Conservation (phyloP, 2,797 vertebrate species). For the Scolopax rusticola region DNA sequence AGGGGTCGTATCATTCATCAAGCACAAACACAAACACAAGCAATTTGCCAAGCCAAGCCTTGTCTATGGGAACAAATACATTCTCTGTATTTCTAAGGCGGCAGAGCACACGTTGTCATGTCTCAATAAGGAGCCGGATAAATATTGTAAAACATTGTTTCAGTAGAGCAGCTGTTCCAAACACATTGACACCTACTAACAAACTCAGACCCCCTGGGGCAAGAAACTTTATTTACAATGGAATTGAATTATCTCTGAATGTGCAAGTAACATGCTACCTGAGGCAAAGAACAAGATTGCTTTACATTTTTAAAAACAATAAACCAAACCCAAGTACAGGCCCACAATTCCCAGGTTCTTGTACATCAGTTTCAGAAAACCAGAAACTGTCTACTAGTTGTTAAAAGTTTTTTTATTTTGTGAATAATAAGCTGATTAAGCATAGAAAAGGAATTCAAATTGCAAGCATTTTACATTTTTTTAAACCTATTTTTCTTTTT, state of each 20-base stretch:
- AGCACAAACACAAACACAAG: not conserved
- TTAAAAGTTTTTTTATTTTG: not conserved
- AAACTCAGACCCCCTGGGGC: not conserved
- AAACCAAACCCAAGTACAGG: not conserved
- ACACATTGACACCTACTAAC: constrained; percentile 38
- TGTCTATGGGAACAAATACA: not conserved
- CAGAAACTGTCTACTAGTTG: not conserved
- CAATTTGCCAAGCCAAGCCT: not conserved
- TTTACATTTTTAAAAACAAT: not conserved
- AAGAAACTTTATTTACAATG: constrained; percentile 14
- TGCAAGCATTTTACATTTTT: not conserved
- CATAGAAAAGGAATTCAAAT: not conserved
- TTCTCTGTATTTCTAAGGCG: not conserved
- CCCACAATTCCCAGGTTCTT: not conserved
- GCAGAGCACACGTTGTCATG: not conserved
- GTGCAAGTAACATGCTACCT: not conserved
- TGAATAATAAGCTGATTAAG: not conserved
- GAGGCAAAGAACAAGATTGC: not conserved
- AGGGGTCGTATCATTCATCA: not conserved
- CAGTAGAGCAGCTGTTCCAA: constrained; percentile 53
- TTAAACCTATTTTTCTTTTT: not conserved
- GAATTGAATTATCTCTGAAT: constrained; percentile 10
- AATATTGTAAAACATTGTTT: constrained; percentile 60
- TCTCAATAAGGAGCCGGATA: constrained; percentile 41
- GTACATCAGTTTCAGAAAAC: not conserved